Conservation (phyloP, 2,113 vertebrate genomes). For the Bubo blakistoni region DNA sequence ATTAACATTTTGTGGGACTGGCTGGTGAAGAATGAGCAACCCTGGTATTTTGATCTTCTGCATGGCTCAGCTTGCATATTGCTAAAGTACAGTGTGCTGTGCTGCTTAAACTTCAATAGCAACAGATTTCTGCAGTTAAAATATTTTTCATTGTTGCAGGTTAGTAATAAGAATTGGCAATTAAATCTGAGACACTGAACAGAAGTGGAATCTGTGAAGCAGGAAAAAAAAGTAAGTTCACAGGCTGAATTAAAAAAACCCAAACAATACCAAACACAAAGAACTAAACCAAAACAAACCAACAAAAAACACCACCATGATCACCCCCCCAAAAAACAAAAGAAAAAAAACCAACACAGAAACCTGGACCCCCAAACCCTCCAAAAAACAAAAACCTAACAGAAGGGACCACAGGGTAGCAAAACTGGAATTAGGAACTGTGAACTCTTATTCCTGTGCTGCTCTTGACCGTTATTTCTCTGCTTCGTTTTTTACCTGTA, state of each 20-base stretch:
- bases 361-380: too few relatives aligned
- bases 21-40: not conserved
- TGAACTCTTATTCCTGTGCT: not conserved
- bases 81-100: not conserved
- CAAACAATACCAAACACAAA: not conserved
- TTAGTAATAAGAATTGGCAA: not conserved
- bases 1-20: not conserved
- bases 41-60: not conserved
- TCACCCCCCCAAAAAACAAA: fast-evolving
- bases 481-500: not conserved
- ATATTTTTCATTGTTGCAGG: not conserved
- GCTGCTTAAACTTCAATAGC: not conserved
- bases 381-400: not conserved
- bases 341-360: too few relatives aligned
- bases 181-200: not conserved
- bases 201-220: not conserved
- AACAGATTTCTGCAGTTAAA: not conserved
- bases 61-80: not conserved
- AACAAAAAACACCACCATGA: not conserved
- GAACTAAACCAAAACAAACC: not conserved
- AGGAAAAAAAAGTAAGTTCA: not conserved
- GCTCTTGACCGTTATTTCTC: not conserved
- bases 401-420: not conserved
- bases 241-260: not conserved
- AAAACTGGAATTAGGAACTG: not conserved